A percentile compares a stretch with the other conserved stretches of the same genome.
Evolutionary conservation across 2,797 vertebrate species (phyloP).

Genomic region (Acanthurus lineatus): DNA sequence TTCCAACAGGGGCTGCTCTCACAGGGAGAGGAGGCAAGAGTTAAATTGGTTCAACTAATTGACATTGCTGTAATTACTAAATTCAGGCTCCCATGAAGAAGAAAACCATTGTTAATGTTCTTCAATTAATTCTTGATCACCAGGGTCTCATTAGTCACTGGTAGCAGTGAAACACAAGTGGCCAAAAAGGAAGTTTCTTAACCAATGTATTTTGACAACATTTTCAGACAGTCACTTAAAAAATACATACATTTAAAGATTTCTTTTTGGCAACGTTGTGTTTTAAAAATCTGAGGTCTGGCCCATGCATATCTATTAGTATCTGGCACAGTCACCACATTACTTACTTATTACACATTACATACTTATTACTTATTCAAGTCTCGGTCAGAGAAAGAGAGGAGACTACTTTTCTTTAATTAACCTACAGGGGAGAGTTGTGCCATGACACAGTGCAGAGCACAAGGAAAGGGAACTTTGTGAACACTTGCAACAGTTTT

Average conservation of each 20-base stretch:
- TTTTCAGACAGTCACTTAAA: conserved; percentile 1
- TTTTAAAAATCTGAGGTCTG: neutral
- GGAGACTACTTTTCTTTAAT: conserved; percentile 3
- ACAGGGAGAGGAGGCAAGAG: neutral
- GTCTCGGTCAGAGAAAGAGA: neutral
- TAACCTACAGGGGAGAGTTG: neutral
- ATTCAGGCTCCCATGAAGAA: conserved; percentile 20
- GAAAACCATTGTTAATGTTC: conserved; percentile 29
- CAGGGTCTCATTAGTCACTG: conserved; percentile 46
- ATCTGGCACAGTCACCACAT: neutral
- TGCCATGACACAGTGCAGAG: neutral
- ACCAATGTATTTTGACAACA: neutral
- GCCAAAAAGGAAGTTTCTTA: conserved; percentile 30
- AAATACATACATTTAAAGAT: neutral
- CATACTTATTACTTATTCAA: neutral
- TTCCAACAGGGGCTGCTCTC: conserved; percentile 11
- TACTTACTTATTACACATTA: neutral
- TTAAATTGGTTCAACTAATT: conserved; percentile 1
- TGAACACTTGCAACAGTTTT: too few relatives aligned
- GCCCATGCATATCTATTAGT: neutral
- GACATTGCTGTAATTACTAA: conserved; percentile 21
- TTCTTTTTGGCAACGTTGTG: neutral
- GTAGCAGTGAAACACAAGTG: conserved; percentile 10
- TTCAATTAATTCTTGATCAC: conserved; percentile 48
- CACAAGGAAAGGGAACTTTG: neutral